These are phyloP conservation scores for Dendrocopos noguchii DNA, from an alignment of 2,113 vertebrate species.

Conservation along the genomic window DNA sequence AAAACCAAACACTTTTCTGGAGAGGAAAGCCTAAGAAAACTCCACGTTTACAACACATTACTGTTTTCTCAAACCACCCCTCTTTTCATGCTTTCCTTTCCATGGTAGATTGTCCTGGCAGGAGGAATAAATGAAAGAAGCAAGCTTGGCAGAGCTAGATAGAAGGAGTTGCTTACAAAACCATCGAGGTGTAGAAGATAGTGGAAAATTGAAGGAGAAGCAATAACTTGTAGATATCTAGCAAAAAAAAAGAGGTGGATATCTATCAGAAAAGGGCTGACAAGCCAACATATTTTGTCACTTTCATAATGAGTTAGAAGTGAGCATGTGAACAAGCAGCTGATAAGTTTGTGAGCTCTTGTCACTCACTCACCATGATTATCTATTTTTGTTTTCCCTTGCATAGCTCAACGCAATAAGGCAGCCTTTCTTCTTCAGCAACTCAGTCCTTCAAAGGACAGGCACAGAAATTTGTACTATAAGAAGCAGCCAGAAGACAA, in stretches of 20 bases:
- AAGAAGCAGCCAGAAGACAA: not conserved
- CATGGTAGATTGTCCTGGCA: not conserved
- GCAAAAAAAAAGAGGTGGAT: not conserved
- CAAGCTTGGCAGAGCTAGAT: not conserved
- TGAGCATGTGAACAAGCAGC: not conserved
- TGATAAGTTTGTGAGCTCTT: not conserved
- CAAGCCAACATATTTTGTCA: not conserved
- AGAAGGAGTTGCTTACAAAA: not conserved
- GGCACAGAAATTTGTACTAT: not conserved
- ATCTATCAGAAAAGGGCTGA: not conserved
- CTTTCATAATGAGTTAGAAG: not conserved
- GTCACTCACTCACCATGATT: not conserved
- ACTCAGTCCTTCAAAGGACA: not conserved
- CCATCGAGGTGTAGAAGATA: not conserved
- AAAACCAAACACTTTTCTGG: not conserved
- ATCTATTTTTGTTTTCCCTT: not conserved
- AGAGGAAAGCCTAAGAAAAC: not conserved
- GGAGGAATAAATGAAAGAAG: not conserved
- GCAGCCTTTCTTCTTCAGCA: not conserved
- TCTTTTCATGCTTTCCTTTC: not conserved
- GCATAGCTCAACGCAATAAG: not conserved
- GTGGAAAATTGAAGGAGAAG: not conserved
- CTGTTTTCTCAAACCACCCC: not conserved
- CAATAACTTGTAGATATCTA: not conserved
- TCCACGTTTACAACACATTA: not conserved